Base-by-base conservation (phyloP, 2,888 invertebrate species). In the Xestia sexstrigata region DNA sequence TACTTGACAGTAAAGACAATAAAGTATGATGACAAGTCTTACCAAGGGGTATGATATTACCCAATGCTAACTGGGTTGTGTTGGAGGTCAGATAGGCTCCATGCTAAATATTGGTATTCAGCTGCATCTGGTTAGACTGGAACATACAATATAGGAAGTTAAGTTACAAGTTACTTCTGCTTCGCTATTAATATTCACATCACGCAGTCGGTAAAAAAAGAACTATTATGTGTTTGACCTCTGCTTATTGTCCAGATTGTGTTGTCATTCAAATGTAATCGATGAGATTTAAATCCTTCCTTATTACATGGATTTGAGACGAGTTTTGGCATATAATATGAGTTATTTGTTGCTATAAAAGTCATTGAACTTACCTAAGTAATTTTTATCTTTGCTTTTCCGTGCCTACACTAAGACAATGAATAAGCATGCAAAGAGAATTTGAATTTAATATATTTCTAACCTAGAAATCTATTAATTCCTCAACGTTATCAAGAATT, bases 191-290 rank as follows among this genome's bases (percentile, higher is more conserved):
- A 55, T 66, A 83, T 75, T 83, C 74, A 52, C 23, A 63, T 47
- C 74, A 78, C 52, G 70, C 1, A 67, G 20, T 74, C 67, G 47
- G 20, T 52, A 68, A 70, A 83, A 84, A 66, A 74, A 52, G 42
- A n/a, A 55, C 67, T 39, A 68, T 75, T 73, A 84, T 69, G 42
- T 65, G n/a, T 68, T 67, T 86, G 76, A 86, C 81, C 84, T 86
- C 49, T 55, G 23, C 7, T 11, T 60, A 26, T 23, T 39, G 70
- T 73, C 9, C 20, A 63, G 15, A 30, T 55, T 23, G 60, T 26
- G 15, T 68, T 26, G 23, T 74, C 70, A 71, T 62, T 84, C 30
- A 69, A 81, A 84, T 70, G 8, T 58, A 62, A 62, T 49, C n/a
- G 52, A 39, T 62, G 8, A 58, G 3, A 26, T 55, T 66, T 9